Evolutionary conservation across 2,888 invertebrate genomes (phyloP), one percentile per base, ranked within the genome.

Genomic region (Agrochola macilenta): DNA sequence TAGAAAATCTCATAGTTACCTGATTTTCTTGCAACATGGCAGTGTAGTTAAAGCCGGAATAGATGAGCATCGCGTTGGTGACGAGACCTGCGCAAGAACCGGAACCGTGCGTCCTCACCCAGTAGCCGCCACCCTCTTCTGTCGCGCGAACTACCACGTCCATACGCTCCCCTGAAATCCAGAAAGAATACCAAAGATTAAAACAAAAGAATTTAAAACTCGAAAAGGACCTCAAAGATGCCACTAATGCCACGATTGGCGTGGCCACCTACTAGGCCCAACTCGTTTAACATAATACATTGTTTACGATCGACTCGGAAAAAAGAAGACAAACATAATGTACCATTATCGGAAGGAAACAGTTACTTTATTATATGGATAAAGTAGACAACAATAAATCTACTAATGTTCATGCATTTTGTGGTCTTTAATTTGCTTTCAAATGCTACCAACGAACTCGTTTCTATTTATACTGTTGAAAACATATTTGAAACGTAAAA

Each of bases 161-260:
- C 93, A 97, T 97, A 35, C 98, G 95, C 89, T 98, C 98, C 0
- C 98, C 98, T 95, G 96, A 95, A 95, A 96, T 61, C n/a, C 5
- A 30, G 8, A 70, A 74, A 49, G 3, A 54, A 35, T 23, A 35
- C 30, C 5, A 52, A 52, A 23, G 0, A 54, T 17, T 30, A 1
- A 8, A 8, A 39, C 39, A 39, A 39, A 39, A 39, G 39, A 39
- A 39, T 39, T 9, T 1, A 8, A 39, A 49, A 35, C 5, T 7
- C 2, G 1, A 65, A 49, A 17, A 9, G 35, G 3, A 35, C 5
- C 35, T 35, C n/a, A 35, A 35, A 35, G 3, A 35, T 35, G 35
- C 35, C 35, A 35, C 5, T 35, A 3, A 35, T 35, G 4, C 35
- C 35, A 3, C 35, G 35, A 35, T 35, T 35, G 35, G 35, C 35